phyloP scores from a whole-genome alignment of 1,140 invertebrate genomes.

The Arctopsyche grandis region DNA sequence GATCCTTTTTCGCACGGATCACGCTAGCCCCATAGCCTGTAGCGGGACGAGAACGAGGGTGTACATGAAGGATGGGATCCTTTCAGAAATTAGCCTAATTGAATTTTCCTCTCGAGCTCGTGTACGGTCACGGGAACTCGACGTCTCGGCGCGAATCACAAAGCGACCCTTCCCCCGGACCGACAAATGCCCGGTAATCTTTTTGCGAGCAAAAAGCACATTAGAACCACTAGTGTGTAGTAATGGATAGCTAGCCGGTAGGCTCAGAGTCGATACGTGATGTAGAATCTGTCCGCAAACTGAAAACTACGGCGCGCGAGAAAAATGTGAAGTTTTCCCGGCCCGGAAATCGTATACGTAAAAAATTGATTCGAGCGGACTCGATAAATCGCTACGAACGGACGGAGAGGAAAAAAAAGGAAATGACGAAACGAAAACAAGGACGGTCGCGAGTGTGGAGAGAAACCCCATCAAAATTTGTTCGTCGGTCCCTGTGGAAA shows the following conservation, averaged over 20 bases:
- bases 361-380: too few species aligned
- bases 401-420: too few species aligned
- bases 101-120: constrained; percentile 20
- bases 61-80: background rate
- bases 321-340: too few species aligned
- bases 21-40: background rate
- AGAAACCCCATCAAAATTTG: too few species aligned
- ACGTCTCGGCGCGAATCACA: background rate
- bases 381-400: too few species aligned
- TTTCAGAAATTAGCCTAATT: constrained; percentile 29
- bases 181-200: constrained; percentile 22
- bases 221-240: background rate
- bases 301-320: too few species aligned
- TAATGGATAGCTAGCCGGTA: background rate
- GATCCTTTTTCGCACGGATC: constrained; percentile 8
- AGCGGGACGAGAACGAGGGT: background rate
- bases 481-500: too few species aligned
- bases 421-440: too few species aligned
- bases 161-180: background rate
- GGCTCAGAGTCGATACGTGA: too few species aligned
- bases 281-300: too few species aligned
- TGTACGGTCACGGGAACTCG: background rate
- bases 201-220: constrained; percentile 22
- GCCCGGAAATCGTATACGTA: too few species aligned
- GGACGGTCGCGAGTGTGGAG: too few species aligned